A percentile compares a stretch with the other conserved stretches of the same genome.
phyloP scores from a whole-genome alignment of 2,113 vertebrate genomes.

The Micronycteris hirsuta region DNA sequence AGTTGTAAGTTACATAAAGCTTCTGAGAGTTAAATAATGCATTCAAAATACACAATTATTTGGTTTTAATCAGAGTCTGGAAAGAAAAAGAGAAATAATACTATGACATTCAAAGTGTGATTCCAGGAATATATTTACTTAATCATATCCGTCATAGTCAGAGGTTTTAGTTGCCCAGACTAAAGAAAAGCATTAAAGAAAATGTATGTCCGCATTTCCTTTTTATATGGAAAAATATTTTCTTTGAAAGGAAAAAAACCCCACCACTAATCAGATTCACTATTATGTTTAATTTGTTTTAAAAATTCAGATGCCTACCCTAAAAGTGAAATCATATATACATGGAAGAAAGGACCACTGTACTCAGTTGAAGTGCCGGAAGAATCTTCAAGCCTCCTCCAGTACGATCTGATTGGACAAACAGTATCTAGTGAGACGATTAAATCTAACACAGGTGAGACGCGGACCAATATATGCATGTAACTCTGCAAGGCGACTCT shows the following conservation, averaged over 20 bases:
- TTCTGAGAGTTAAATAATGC: constrained; percentile 6
- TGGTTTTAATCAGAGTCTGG: neutral
- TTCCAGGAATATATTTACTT: neutral
- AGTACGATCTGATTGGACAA: constrained; percentile 97
- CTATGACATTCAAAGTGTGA: neutral
- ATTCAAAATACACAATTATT: neutral
- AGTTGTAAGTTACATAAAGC: constrained; percentile 90
- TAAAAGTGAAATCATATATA: constrained; percentile 97
- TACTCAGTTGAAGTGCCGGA: constrained; percentile 96
- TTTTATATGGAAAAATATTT: neutral
- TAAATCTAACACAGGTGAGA: constrained; percentile 96
- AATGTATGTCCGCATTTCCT: neutral
- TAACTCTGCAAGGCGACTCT: neutral
- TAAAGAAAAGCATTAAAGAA: neutral
- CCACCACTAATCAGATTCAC: neutral
- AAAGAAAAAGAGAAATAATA: neutral
- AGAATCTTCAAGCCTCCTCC: constrained; percentile 97
- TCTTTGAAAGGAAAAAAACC: neutral
- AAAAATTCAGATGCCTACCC: constrained; percentile 93
- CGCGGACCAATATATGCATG: neutral
- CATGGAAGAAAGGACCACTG: constrained; percentile 97
- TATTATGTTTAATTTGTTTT: neutral
- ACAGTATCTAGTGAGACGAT: constrained; percentile 97
- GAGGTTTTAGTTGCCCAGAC: neutral
- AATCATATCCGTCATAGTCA: neutral